Conservation (phyloP, 2,113 vertebrate genomes). For the Calidris pygmaea region DNA sequence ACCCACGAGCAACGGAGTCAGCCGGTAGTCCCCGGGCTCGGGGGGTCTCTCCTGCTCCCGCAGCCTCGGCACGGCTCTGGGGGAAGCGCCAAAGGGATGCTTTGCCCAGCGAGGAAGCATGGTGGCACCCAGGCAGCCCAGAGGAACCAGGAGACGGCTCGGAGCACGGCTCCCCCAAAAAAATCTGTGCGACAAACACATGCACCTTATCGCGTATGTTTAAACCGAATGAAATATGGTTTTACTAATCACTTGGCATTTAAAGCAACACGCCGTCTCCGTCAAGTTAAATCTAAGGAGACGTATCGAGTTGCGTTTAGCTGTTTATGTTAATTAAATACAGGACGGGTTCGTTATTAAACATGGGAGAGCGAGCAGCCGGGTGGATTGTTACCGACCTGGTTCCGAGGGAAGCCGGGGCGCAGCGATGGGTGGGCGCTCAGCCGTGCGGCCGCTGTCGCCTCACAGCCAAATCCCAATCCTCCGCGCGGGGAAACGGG, state of each 20-base stretch:
- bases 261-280: background rate
- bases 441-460: background rate
- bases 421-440: background rate
- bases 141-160: background rate
- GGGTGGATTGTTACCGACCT: background rate
- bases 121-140: background rate
- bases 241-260: background rate
- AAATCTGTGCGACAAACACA: slow-evolving; percentile 29
- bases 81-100: background rate
- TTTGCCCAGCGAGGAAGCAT: slow-evolving; percentile 29
- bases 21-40: background rate
- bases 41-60: background rate
- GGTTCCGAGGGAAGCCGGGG: background rate
- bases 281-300: background rate
- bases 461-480: background rate
- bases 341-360: background rate
- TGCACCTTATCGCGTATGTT: background rate
- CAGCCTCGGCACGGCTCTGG: background rate
- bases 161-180: background rate
- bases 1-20: background rate
- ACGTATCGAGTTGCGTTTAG: background rate
- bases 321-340: background rate
- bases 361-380: background rate
- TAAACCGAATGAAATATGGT: background rate
- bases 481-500: background rate